Conservation (phyloP, 2,797 vertebrate species). For the Calcarius lapponicus region DNA sequence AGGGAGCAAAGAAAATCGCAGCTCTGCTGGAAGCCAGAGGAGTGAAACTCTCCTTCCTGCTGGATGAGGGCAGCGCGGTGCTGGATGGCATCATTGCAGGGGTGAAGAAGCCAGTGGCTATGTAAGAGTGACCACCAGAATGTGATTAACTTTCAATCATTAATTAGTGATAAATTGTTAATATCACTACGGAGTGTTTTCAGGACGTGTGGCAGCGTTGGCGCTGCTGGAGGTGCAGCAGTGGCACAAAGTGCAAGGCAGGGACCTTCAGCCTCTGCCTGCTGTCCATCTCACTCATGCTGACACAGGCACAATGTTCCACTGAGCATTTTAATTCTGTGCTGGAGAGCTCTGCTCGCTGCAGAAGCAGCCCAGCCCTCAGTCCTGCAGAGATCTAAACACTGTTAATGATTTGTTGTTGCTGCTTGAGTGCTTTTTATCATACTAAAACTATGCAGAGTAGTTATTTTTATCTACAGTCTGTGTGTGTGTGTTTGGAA, state of each 20-base stretch:
- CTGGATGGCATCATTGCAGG: constrained; percentile 80
- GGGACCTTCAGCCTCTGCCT: not conserved
- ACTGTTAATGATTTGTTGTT: not conserved
- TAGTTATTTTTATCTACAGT: not conserved
- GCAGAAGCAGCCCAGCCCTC: not conserved
- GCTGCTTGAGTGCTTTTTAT: not conserved
- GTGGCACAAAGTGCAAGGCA: not conserved
- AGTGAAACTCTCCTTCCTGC: constrained; percentile 83
- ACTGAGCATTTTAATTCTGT: not conserved
- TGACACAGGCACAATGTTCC: not conserved
- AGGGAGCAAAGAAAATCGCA: constrained; percentile 84
- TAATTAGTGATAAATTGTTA: not conserved
- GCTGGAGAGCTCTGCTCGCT: not conserved
- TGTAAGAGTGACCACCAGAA: constrained; percentile 69
- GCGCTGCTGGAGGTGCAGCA: not conserved
- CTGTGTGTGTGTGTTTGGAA: not conserved
- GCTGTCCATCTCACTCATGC: not conserved
- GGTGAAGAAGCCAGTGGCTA: constrained; percentile 84
- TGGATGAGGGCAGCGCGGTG: constrained; percentile 88
- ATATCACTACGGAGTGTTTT: not conserved
- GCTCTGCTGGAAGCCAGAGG: constrained; percentile 82
- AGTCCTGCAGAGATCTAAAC: not conserved
- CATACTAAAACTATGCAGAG: not conserved
- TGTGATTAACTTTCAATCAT: not conserved
- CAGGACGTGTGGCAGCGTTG: not conserved